Evolutionary conservation across 2,113 vertebrate species (phyloP).

Genomic region (Raja brachyura): DNA sequence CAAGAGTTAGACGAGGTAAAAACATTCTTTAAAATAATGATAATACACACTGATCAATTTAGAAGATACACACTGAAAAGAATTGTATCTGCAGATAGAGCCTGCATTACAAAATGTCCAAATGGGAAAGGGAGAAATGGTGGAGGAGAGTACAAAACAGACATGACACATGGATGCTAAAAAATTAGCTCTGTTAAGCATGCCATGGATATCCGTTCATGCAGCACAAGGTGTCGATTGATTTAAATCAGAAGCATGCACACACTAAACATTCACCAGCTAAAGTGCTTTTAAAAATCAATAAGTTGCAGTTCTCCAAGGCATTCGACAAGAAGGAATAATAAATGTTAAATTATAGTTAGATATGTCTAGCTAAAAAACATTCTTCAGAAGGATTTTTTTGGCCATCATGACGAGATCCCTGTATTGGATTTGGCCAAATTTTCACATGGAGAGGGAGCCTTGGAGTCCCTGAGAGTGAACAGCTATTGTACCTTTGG

Average conservation of each 20-base stretch:
- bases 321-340: not conserved
- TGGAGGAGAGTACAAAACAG: not conserved
- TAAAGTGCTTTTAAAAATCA: not conserved
- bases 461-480: not conserved
- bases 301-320: not conserved
- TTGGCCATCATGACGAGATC: not conserved
- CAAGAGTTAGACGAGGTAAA: not conserved
- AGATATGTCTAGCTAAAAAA: not conserved
- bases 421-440: not conserved
- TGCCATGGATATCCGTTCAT: not conserved
- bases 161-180: not conserved
- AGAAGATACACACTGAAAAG: not conserved
- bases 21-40: not conserved
- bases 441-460: not conserved
- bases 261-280: not conserved
- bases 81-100: not conserved
- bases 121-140: not conserved
- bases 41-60: not conserved
- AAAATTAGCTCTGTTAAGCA: not conserved
- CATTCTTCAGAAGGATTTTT: not conserved
- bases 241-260: not conserved
- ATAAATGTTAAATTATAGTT: not conserved
- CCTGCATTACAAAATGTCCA: not conserved
- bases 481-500: not conserved
- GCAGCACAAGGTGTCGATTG: not conserved